A percentile compares a stretch with the other conserved stretches of the same genome.
These are phyloP conservation scores for Chlorops oryzae DNA, from an alignment of 1,140 invertebrate genomes.

Conservation along the genomic window DNA sequence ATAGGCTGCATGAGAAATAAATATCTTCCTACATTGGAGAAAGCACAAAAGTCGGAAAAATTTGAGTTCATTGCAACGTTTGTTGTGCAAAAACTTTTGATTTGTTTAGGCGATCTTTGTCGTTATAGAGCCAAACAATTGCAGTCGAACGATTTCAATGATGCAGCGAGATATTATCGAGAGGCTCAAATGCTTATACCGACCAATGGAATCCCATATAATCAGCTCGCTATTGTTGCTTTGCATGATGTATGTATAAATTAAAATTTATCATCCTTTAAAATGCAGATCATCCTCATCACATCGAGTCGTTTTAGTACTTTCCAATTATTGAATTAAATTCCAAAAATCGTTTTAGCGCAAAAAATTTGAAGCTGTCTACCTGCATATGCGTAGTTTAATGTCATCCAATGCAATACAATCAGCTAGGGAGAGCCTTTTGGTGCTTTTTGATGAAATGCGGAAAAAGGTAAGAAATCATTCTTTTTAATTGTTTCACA, in stretches of 20 bases:
- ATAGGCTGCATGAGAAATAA: conserved; percentile 60
- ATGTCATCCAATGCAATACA: conserved; percentile 89
- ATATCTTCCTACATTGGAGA: conserved; percentile 3
- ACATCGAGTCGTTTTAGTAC: conserved; percentile 16
- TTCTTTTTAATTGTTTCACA: conserved; percentile 4
- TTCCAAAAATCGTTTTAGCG: no score
- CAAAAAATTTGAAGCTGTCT: conserved; percentile 92
- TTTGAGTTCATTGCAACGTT: conserved; percentile 62
- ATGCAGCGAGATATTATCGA: conserved; percentile 82
- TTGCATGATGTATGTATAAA: conserved; percentile 71
- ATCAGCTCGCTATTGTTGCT: conserved; percentile 89
- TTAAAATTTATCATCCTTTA: neutral
- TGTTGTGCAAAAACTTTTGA: conserved; percentile 78
- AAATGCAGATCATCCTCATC: conserved; percentile 7
- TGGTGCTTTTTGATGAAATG: conserved; percentile 87
- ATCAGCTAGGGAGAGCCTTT: conserved; percentile 80
- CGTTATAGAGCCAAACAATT: conserved; percentile 82
- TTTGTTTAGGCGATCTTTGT: conserved; percentile 85
- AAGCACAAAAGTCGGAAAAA: conserved; percentile 19
- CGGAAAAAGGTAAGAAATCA: conserved; percentile 71
- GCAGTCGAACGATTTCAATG: conserved; percentile 76
- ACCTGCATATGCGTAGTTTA: conserved; percentile 91
- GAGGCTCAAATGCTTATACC: conserved; percentile 91
- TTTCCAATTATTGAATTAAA: no score
- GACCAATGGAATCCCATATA: conserved; percentile 90